Percentiles rank a stretch among this genome's conserved stretches.
These are phyloP conservation scores for Cosmia pyralina DNA, from an alignment of 2,888 invertebrate species.

Conservation along the genomic window DNA sequence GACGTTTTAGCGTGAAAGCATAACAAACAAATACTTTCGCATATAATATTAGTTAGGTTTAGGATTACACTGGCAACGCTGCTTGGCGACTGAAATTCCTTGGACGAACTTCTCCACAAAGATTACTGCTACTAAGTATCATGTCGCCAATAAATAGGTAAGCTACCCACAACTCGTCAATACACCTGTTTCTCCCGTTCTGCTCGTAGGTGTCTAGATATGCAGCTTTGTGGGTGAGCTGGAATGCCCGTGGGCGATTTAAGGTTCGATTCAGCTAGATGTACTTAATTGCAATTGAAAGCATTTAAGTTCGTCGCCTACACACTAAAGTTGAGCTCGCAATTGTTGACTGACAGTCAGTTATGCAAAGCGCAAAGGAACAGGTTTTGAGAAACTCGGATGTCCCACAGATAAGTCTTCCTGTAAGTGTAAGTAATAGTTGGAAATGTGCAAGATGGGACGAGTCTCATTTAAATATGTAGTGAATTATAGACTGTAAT, in stretches of 20 bases:
- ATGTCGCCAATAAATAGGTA: slow-evolving; percentile 27
- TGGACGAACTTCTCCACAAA: neutral
- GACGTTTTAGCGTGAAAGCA: no score
- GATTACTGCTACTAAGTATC: slow-evolving; percentile 1
- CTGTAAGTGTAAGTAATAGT: neutral
- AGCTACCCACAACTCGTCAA: slow-evolving; percentile 42
- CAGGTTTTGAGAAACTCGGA: slow-evolving; percentile 15
- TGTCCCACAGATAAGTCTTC: neutral
- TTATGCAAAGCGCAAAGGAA: slow-evolving; percentile 29
- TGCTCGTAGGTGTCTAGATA: slow-evolving; percentile 50
- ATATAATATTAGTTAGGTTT: no score
- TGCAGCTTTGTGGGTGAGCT: slow-evolving; percentile 56
- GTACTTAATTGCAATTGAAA: slow-evolving; percentile 59
- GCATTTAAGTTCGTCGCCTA: slow-evolving; percentile 54
- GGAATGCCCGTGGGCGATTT: slow-evolving; percentile 65
- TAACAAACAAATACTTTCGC: no score
- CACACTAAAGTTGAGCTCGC: slow-evolving; percentile 44
- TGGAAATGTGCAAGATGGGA: neutral
- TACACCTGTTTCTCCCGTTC: slow-evolving; percentile 58
- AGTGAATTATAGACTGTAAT: slow-evolving; percentile 64
- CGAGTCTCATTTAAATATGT: slow-evolving; percentile 5
- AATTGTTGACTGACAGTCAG: slow-evolving; percentile 27
- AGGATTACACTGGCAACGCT: neutral
- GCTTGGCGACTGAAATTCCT: neutral
- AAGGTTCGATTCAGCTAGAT: slow-evolving; percentile 52